A percentile compares a stretch with the other conserved stretches of the same genome.
Conservation (phyloP, 1,140 invertebrate species). For the Agrypnia vestita region DNA sequence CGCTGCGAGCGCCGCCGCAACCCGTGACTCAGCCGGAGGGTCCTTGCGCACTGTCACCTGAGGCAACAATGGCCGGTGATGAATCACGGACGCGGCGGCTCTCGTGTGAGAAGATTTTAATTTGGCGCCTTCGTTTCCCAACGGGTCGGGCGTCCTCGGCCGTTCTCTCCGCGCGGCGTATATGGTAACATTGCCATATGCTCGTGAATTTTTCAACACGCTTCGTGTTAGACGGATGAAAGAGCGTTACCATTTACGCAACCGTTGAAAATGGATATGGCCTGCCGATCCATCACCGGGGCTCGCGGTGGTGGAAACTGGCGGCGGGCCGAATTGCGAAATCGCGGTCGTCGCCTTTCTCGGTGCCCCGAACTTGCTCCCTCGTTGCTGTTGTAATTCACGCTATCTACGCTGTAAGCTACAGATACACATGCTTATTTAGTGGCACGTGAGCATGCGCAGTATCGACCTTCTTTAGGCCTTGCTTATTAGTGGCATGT, state of each 20-base stretch:
- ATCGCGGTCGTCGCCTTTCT: too few species aligned
- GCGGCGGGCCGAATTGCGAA: too few species aligned
- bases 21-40: too few species aligned
- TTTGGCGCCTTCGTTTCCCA: background rate
- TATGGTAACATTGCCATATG: constrained; percentile 42
- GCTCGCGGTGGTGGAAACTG: background rate
- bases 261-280: background rate
- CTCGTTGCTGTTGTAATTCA: too few species aligned
- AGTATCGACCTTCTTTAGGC: too few species aligned
- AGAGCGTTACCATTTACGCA: background rate
- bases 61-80: constrained; percentile 14
- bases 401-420: too few species aligned
- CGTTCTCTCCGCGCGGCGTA: constrained; percentile 6
- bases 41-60: background rate
- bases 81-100: background rate
- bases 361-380: too few species aligned
- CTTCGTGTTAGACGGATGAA: background rate
- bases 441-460: too few species aligned
- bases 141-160: background rate
- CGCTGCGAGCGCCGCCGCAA: too few species aligned
- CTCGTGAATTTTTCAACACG: constrained; percentile 11
- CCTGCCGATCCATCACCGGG: background rate
- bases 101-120: background rate
- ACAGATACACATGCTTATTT: too few species aligned
- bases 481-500: too few species aligned